Evolutionary conservation across 2,113 vertebrate genomes (phyloP).

Genomic region (Ptilorrhoa leucosticta): DNA sequence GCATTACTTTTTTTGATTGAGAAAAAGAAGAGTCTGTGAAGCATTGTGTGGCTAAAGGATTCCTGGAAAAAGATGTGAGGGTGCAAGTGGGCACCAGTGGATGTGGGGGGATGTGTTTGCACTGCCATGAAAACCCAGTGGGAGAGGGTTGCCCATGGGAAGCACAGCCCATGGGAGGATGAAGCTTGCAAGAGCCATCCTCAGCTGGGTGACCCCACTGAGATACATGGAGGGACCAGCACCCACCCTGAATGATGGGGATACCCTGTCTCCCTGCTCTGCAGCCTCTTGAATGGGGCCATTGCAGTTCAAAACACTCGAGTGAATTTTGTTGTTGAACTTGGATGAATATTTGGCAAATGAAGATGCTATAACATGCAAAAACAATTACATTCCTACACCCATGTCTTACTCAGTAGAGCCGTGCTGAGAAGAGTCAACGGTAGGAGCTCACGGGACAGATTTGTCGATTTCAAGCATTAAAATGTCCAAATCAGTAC

Average conservation of each 20-base stretch:
- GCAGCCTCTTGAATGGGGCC: accelerated
- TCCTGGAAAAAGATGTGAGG: accelerated
- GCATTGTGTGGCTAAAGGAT: not conserved
- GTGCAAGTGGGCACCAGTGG: not conserved
- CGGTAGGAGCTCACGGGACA: not conserved
- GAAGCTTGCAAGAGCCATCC: accelerated
- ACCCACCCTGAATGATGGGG: not conserved
- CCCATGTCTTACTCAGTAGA: not conserved
- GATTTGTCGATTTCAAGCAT: not conserved
- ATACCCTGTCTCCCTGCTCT: not conserved
- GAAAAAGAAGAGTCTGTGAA: not conserved
- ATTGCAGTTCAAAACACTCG: accelerated
- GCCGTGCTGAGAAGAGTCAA: not conserved
- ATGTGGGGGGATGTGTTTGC: not conserved
- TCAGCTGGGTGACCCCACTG: accelerated
- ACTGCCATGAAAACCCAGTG: not conserved
- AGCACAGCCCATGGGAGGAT: accelerated
- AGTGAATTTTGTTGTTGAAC: not conserved
- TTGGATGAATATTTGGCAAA: not conserved
- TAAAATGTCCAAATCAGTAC: not conserved
- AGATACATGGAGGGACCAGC: accelerated
- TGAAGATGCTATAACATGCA: not conserved
- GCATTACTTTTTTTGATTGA: not conserved
- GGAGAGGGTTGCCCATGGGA: not conserved
- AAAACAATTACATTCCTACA: not conserved